Conservation (phyloP, 1,140 invertebrate species). For the Cheumatopsyche charites region DNA sequence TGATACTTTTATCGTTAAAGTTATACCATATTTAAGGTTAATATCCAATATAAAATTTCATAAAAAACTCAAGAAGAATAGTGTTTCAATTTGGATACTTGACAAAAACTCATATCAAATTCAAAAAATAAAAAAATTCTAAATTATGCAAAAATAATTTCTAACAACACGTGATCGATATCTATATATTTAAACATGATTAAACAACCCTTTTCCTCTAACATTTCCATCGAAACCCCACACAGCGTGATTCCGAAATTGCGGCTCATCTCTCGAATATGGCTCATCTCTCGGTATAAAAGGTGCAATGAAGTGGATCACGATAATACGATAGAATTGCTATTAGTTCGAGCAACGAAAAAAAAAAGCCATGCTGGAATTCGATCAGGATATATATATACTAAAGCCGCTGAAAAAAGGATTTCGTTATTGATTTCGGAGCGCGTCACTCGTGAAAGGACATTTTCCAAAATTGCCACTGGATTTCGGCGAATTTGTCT, state of each 20-base stretch:
- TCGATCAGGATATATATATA: slow-evolving; percentile 3
- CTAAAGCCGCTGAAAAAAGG: background rate
- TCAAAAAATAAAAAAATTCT: no score
- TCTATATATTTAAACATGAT: no score
- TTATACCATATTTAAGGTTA: no score
- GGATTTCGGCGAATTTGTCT: background rate
- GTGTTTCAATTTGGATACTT: no score
- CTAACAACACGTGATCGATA: no score
- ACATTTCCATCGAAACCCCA: background rate
- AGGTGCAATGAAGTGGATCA: slow-evolving; percentile 16
- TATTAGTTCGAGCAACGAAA: slow-evolving; percentile 5
- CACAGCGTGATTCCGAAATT: background rate
- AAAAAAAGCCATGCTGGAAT: background rate
- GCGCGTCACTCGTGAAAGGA: background rate
- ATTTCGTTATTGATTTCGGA: slow-evolving; percentile 9
- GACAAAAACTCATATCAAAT: no score
- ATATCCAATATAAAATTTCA: no score
- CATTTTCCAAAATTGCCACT: no score
- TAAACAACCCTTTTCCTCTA: background rate
- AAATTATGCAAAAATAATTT: no score
- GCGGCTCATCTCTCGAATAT: background rate
- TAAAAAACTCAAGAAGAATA: no score
- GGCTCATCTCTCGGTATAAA: slow-evolving; percentile 2
- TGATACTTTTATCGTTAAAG: no score
- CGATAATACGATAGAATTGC: slow-evolving; percentile 17